Conservation (phyloP, 2,113 vertebrate species). For the Heterochromis multidens region DNA sequence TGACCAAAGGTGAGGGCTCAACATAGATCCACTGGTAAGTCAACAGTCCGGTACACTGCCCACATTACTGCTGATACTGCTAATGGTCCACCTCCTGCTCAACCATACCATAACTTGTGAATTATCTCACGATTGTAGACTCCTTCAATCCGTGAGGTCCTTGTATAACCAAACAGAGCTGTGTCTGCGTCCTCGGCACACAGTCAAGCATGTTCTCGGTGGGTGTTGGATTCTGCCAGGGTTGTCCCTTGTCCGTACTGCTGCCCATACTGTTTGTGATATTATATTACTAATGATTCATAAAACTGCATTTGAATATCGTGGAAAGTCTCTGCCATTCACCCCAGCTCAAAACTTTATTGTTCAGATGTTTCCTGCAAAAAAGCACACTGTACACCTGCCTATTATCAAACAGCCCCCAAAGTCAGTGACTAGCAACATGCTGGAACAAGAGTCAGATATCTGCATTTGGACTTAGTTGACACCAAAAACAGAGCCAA, state of each 20-base stretch:
- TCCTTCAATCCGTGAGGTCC: not conserved
- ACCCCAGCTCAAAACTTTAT: not conserved
- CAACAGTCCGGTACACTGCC: not conserved
- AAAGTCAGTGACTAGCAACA: not conserved
- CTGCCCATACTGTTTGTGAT: rapidly evolving
- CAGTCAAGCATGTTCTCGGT: no score
- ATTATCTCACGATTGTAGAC: not conserved
- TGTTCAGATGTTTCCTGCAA: not conserved
- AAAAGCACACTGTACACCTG: not conserved
- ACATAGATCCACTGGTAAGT: not conserved
- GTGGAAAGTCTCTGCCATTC: not conserved
- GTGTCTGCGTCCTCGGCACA: rapidly evolving
- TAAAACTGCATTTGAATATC: not conserved
- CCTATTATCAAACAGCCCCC: not conserved
- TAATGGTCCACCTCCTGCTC: rapidly evolving
- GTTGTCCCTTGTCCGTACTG: not conserved
- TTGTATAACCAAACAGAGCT: not conserved
- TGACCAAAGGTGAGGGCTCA: no score
- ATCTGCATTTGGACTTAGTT: rapidly evolving
- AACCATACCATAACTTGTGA: not conserved
- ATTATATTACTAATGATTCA: not conserved
- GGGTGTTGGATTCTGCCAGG: no score
- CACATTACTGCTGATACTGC: not conserved
- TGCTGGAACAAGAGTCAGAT: not conserved
- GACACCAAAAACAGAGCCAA: not conserved